These are phyloP conservation scores for Opisthocomus hoazin DNA, from an alignment of 2,113 vertebrate species.

Conservation along the genomic window DNA sequence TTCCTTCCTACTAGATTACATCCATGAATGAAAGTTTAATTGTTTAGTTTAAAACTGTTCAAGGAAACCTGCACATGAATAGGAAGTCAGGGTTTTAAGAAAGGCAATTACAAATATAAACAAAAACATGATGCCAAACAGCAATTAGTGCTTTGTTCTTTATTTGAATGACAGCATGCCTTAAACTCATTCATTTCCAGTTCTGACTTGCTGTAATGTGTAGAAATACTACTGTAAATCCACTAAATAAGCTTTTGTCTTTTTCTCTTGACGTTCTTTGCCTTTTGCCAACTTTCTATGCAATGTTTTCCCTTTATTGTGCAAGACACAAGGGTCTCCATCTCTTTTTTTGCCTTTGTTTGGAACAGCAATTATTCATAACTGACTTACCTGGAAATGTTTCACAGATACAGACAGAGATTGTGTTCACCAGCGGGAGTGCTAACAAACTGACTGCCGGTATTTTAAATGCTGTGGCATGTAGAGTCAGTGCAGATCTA, in stretches of 20 bases:
- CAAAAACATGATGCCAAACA: constrained; percentile 20
- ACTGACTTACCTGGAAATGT: constrained; percentile 50
- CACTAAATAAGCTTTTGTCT: not conserved
- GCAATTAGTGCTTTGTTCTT: constrained; percentile 57
- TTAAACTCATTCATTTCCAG: constrained; percentile 24
- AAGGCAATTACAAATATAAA: constrained; percentile 60
- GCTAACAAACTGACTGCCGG: constrained; percentile 14
- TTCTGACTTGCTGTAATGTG: constrained; percentile 31
- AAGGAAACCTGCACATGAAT: constrained; percentile 49
- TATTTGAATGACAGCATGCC: constrained; percentile 45
- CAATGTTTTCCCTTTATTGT: not conserved
- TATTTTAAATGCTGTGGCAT: not conserved
- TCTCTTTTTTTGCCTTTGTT: not conserved
- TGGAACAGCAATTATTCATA: constrained; percentile 1
- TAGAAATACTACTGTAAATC: constrained; percentile 1
- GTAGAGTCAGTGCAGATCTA: not conserved
- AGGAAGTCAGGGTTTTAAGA: constrained; percentile 50
- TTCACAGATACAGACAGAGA: constrained; percentile 40
- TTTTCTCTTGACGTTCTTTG: not conserved
- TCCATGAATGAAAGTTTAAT: constrained; percentile 53
- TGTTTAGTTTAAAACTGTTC: constrained; percentile 42
- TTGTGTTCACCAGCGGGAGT: constrained; percentile 4
- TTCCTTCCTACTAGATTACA: not conserved
- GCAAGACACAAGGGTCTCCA: not conserved
- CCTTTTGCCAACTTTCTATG: not conserved